These are phyloP conservation scores for Trissoscelio sp. DNA, from an alignment of 2,888 invertebrate species.

Conservation along the genomic window DNA sequence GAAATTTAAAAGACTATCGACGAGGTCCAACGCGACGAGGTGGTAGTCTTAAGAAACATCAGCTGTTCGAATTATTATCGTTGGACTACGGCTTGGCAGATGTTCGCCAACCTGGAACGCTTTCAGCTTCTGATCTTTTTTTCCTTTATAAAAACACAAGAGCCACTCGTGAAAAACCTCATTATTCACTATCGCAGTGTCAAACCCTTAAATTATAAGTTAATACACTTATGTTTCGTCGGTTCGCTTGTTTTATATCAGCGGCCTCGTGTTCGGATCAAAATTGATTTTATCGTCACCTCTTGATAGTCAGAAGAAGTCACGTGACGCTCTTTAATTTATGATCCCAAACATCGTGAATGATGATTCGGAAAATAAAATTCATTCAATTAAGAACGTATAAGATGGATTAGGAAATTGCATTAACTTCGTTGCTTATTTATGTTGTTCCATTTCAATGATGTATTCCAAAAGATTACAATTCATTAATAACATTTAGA, in stretches of 20 bases:
- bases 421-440: no score
- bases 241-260: constrained; percentile 50
- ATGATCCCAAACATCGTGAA: neutral
- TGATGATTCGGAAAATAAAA: neutral
- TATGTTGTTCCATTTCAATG: no score
- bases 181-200: constrained; percentile 63
- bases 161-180: constrained; percentile 64
- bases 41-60: constrained; percentile 71
- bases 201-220: constrained; percentile 49
- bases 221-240: constrained; percentile 49
- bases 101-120: constrained; percentile 77
- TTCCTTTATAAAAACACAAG: constrained; percentile 60
- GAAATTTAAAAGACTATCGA: constrained; percentile 71
- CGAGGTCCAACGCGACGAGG: constrained; percentile 63
- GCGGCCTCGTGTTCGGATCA: constrained; percentile 23
- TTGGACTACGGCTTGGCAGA: constrained; percentile 76
- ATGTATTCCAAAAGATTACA: no score
- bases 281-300: constrained; percentile 46
- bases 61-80: constrained; percentile 73
- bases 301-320: constrained; percentile 21
- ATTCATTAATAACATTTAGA: no score
- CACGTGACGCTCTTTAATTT: neutral
- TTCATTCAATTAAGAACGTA: neutral
- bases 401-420: neutral
- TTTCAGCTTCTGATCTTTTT: constrained; percentile 65